Conservation (phyloP, 2,113 vertebrate genomes). For the Oreotragus oreotragus region DNA sequence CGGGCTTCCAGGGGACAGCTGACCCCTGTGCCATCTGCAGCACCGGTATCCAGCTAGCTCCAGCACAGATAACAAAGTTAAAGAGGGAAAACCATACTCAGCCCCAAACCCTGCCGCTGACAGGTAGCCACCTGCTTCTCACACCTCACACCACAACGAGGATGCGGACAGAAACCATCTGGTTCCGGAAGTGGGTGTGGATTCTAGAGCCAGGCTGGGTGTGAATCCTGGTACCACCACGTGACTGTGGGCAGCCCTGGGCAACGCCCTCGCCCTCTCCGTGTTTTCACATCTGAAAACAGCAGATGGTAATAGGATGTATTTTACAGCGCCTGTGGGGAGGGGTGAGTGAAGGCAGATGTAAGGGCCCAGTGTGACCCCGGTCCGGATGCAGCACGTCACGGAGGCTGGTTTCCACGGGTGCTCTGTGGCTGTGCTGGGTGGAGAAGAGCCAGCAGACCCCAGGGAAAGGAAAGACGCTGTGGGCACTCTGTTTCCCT, state of each 20-base stretch:
- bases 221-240: not conserved
- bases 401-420: not conserved
- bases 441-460: not conserved
- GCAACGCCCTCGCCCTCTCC: accelerated
- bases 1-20: not conserved
- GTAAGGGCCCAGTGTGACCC: not conserved
- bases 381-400: not conserved
- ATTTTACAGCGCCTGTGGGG: not conserved
- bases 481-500: accelerated
- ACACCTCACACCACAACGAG: not conserved
- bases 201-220: not conserved
- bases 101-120: not conserved
- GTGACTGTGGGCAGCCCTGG: not conserved
- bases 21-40: not conserved
- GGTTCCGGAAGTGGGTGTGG: not conserved
- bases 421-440: not conserved
- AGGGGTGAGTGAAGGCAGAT: not conserved
- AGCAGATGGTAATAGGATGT: not conserved
- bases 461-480: too few relatives aligned
- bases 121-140: not conserved
- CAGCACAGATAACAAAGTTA: not conserved
- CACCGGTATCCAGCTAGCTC: not conserved
- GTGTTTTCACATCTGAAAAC: not conserved
- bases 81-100: not conserved
- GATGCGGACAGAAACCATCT: not conserved